Base-by-base conservation (phyloP, 2,797 vertebrate species). In the Falco novaeseelandiae region DNA sequence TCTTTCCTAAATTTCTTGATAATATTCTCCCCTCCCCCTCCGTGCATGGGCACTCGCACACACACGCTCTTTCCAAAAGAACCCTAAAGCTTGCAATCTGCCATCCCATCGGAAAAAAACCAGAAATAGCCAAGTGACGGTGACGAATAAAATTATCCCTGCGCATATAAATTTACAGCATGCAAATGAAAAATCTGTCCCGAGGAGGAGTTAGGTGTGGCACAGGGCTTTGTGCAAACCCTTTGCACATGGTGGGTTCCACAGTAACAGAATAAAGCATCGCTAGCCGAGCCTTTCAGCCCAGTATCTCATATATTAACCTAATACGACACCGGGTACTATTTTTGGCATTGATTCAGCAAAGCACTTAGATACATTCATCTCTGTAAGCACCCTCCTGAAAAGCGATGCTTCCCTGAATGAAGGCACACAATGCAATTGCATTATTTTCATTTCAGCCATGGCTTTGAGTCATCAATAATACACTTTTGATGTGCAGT, bases 401-500 rank as follows among this genome's bases (percentile, higher is more conserved):
- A 54, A 79, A 49, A 82, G 84, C 10, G 3, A 32, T 3, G 51
- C 74, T 27, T 25, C 74, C 78, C 84, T 54, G 51, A 36, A 73
- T 14, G 82, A 57, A 74, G 54, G 81, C 30, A 17, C 0, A 19
- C 16, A 32, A 40, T 5, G 21, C 84, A 46, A 17, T 1, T 3
- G 38, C 13, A 3, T 36, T 17, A 34, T 58, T 42, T 26, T 34
- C 83, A 22, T 9, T 8, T 22, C 52, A 26, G 17, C 42, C 54
- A 7, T 0, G 22, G 59, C 48, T 83, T 3, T 19, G 65, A 84
- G 66, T 29, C 48, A 42, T 26, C 44, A 12, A 1, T 3, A 61
- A 59, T 2, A 59, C 15, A 9, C 26, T 14, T 26, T 2, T 3
- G 34, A 42, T 12, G 32, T 4, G 2, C 0, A 22, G 21, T 0